phyloP scores from a whole-genome alignment of 2,113 vertebrate genomes.

The Sinocyclocheilus grahami region DNA sequence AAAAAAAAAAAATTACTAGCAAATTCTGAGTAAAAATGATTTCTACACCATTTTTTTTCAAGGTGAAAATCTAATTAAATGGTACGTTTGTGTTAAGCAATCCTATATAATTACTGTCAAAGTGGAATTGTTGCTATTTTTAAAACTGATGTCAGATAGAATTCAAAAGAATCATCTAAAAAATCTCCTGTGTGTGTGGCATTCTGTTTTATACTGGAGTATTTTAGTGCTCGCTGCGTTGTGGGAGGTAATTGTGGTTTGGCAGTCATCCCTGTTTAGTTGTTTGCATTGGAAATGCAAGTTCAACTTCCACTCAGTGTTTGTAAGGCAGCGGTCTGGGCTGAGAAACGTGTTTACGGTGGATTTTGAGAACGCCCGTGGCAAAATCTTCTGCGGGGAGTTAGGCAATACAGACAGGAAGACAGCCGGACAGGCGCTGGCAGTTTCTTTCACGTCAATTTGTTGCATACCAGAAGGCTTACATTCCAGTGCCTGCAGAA shows the following conservation, averaged over 20 bases:
- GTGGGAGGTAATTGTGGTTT: conserved; percentile 49
- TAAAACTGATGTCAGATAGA: neutral
- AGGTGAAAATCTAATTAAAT: neutral
- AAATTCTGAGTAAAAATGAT: too few species aligned
- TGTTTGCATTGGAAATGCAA: too few species aligned
- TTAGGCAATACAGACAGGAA: conserved; percentile 34
- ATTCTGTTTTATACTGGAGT: neutral
- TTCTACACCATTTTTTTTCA: neutral
- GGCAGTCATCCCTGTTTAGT: conserved; percentile 46
- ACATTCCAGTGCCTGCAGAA: conserved; percentile 62
- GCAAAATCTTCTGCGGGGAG: conserved; percentile 2
- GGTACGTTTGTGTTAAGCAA: neutral
- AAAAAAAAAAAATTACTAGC: too few species aligned
- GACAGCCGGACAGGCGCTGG: neutral
- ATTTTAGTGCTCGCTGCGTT: conserved; percentile 35
- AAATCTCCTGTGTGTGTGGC: neutral
- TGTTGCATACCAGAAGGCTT: conserved; percentile 69
- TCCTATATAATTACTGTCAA: neutral
- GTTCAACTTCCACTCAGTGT: conserved; percentile 7
- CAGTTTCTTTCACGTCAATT: conserved; percentile 59
- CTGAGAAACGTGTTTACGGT: conserved; percentile 23
- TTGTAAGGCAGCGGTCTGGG: neutral
- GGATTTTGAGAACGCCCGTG: conserved; percentile 20
- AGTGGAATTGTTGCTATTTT: neutral
- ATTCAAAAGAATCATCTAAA: too few species aligned